Conservation (phyloP, 2,888 invertebrate species). For the Dichetophora obliterata region DNA sequence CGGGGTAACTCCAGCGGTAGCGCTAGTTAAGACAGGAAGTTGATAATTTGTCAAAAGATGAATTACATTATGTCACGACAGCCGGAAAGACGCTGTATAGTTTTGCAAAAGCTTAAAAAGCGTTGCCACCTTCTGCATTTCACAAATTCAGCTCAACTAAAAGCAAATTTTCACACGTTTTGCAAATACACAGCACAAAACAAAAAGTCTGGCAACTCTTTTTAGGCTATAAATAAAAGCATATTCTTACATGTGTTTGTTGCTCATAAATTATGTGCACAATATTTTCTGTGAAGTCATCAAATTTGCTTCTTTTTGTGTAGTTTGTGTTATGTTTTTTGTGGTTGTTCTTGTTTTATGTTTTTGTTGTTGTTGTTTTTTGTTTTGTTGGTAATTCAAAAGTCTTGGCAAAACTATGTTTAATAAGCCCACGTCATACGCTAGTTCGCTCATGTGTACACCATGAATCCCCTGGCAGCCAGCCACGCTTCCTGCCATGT, state of each 20-base stretch:
- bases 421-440: not conserved
- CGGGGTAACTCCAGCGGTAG: too few relatives aligned
- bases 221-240: not conserved
- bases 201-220: constrained; percentile 9
- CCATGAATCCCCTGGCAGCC: not conserved
- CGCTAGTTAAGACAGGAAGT: constrained; percentile 4
- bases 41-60: constrained; percentile 53
- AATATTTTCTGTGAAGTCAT: constrained; percentile 27
- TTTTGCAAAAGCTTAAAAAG: not conserved
- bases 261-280: constrained; percentile 10
- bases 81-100: not conserved
- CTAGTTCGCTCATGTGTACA: not conserved
- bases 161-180: not conserved
- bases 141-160: not conserved
- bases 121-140: not conserved
- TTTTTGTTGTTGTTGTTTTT: not conserved
- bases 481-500: constrained; percentile 11
- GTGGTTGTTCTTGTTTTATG: not conserved
- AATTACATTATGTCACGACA: constrained; percentile 59
- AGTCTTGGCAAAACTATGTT: not conserved
- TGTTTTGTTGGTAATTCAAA: not conserved
- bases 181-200: not conserved
- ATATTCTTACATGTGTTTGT: constrained; percentile 7
- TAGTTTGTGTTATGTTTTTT: not conserved
- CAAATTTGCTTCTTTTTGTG: constrained; percentile 8